A percentile compares a stretch with the other conserved stretches of the same genome.
Conservation (phyloP, 2,113 vertebrate genomes). For the Eonycteris spelaea region DNA sequence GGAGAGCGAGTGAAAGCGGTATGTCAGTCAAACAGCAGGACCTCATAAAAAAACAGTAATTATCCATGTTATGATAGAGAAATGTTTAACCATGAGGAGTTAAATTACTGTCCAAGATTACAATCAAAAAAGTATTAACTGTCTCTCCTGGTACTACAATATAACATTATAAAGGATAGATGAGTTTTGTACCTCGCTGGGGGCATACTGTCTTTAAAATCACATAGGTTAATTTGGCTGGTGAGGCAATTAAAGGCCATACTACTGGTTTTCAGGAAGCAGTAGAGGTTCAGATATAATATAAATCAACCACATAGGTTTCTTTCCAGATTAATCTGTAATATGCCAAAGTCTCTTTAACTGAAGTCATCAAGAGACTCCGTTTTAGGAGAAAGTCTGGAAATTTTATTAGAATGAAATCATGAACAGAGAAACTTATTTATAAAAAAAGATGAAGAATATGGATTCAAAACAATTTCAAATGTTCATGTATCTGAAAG, state of each 20-base stretch:
- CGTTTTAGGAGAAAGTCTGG: constrained; percentile 24
- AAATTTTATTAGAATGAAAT: constrained; percentile 43
- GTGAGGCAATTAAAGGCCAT: neutral
- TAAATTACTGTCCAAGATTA: neutral
- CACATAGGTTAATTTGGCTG: neutral
- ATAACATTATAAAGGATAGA: neutral
- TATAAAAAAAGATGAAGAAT: constrained; percentile 29
- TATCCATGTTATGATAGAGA: neutral
- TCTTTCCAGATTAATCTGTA: constrained; percentile 24
- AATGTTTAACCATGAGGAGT: neutral
- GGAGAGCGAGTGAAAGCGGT: no score
- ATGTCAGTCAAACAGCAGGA: neutral
- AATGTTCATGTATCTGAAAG: neutral
- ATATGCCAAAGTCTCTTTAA: constrained; percentile 2
- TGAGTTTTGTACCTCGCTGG: neutral
- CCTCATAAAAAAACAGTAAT: neutral
- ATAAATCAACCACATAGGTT: neutral
- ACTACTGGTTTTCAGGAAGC: neutral
- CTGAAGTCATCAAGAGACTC: neutral
- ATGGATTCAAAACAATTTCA: neutral
- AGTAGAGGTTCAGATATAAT: neutral
- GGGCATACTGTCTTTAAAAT: neutral
- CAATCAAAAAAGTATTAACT: neutral
- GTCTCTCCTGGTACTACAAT: neutral
- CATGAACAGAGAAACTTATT: neutral